Base-by-base conservation (phyloP, 1,140 invertebrate species). In the Onthophagus taurus region DNA sequence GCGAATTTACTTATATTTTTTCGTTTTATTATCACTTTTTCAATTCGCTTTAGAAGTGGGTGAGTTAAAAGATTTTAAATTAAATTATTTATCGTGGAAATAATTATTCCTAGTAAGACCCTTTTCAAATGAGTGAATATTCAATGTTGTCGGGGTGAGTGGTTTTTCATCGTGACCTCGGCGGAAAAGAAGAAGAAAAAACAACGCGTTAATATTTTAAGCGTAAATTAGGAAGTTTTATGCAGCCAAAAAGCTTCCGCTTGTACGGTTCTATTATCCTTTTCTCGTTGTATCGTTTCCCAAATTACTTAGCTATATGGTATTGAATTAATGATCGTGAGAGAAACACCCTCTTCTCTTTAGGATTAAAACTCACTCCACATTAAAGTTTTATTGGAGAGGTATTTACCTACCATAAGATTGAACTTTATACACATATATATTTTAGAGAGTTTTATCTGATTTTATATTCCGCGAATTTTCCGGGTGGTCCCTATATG, bases 251-350 rank as follows among this genome's bases (percentile, higher is more conserved):
- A 47, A 45, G 31, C 42, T 36, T 45, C 26, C 24, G 17, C 35
- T 26, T 33, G 21, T 24, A 31, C 16, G 34, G 34, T 36, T 17
- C 18, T n/a, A 36, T 11, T 4, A 20, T 20, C 38, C 11, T 14
- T 11, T n/a, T n/a, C 13, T 41, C 20, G 38, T 11, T 30, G 17
- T 41, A 31, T 23, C 26, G 35, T 16, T 26, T 42, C 42, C 26
- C 35, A 47, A 42, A 47, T 42, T 36, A 31, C 45, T 31, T 21
- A n/a, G n/a, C n/a, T 38, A 47, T 42, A 47, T 47, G 45, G 30
- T 36, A 5, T 18, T 47, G 45, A 47, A 47, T 47, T 47, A 47
- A 47, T 47, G 24, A 47, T 47, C 26, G 31, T 38, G 33, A 23
- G 42, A 41, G 45, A 42, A n/a, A n/a, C n/a, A n/a, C n/a, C n/a